Evolutionary conservation across 2,888 invertebrate genomes (phyloP).

Genomic region (Electrophaes corylata): DNA sequence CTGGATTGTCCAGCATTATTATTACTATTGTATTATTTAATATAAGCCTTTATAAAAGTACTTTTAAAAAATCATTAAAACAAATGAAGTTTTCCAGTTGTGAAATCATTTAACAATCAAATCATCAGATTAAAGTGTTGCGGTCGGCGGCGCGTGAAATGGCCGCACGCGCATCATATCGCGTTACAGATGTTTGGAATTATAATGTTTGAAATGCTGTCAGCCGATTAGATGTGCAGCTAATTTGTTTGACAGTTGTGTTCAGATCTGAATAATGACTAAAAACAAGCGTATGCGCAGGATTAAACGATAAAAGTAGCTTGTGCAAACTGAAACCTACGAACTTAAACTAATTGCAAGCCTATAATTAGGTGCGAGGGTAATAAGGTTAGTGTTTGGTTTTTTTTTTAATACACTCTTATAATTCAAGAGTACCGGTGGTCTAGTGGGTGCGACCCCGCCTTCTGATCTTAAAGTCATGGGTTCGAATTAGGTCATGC

Average conservation of each 20-base stretch:
- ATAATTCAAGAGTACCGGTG: too few relatives aligned
- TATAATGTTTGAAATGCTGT: slow-evolving; percentile 17
- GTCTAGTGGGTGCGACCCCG: too few relatives aligned
- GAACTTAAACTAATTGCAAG: too few relatives aligned
- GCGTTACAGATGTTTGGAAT: slow-evolving; percentile 19
- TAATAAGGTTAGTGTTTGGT: too few relatives aligned
- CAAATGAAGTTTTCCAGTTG: background rate
- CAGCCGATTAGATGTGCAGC: slow-evolving; percentile 4
- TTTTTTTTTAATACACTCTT: too few relatives aligned
- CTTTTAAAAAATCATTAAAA: background rate
- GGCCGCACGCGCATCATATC: slow-evolving; percentile 40
- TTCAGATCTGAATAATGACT: background rate
- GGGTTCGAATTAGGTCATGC: too few relatives aligned
- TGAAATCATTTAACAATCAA: slow-evolving; percentile 13
- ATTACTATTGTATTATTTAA: too few relatives aligned
- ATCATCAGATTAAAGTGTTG: slow-evolving; percentile 25
- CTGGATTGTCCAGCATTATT: too few relatives aligned
- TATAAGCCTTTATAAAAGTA: too few relatives aligned
- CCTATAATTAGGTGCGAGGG: too few relatives aligned
- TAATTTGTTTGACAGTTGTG: slow-evolving; percentile 6
- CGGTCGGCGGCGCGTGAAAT: slow-evolving; percentile 47
- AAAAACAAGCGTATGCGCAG: background rate
- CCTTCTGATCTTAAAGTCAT: too few relatives aligned
- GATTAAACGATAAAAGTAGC: background rate
- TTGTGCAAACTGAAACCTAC: too few relatives aligned